A percentile compares a stretch with the other conserved stretches of the same genome.
Conservation (phyloP, 2,888 invertebrate genomes). For the Drosophila limbata region DNA sequence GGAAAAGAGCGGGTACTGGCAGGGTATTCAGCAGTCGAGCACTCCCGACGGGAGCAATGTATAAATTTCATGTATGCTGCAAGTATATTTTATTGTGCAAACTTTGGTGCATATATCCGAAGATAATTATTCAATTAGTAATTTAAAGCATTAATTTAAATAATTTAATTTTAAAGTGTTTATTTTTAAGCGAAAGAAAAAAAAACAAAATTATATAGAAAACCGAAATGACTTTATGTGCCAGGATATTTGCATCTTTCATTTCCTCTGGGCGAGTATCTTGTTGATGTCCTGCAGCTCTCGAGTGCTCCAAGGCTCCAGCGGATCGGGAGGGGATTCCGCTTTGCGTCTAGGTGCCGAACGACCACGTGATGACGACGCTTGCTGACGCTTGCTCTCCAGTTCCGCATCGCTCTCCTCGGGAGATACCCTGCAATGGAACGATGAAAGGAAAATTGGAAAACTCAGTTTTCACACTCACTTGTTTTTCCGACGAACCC, state of each 20-base stretch:
- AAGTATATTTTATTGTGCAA: slow-evolving; percentile 12
- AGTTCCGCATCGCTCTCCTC: slow-evolving; percentile 74
- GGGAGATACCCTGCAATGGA: slow-evolving; percentile 79
- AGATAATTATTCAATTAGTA: slow-evolving; percentile 16
- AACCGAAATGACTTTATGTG: neutral
- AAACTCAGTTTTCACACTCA: slow-evolving; percentile 33
- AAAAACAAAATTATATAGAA: slow-evolving; percentile 2
- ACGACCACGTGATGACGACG: slow-evolving; percentile 59
- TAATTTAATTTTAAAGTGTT: slow-evolving; percentile 6
- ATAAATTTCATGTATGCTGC: slow-evolving; percentile 8
- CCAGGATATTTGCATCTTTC: neutral
- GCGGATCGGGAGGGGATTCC: slow-evolving; percentile 87
- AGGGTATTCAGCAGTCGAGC: neutral
- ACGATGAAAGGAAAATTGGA: neutral
- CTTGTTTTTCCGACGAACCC: slow-evolving; percentile 82
- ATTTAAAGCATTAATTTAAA: slow-evolving; percentile 5
- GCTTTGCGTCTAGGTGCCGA: slow-evolving; percentile 73
- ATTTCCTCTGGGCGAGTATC: slow-evolving; percentile 85
- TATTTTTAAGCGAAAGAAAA: slow-evolving; percentile 6
- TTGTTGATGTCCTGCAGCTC: slow-evolving; percentile 90
- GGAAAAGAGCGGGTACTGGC: neutral
- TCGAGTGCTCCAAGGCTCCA: slow-evolving; percentile 91
- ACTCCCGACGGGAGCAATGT: neutral
- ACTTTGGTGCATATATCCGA: slow-evolving; percentile 17
- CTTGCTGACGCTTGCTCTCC: slow-evolving; percentile 41